Base-by-base conservation (phyloP, 2,113 vertebrate genomes). In the Ictalurus punctatus region DNA sequence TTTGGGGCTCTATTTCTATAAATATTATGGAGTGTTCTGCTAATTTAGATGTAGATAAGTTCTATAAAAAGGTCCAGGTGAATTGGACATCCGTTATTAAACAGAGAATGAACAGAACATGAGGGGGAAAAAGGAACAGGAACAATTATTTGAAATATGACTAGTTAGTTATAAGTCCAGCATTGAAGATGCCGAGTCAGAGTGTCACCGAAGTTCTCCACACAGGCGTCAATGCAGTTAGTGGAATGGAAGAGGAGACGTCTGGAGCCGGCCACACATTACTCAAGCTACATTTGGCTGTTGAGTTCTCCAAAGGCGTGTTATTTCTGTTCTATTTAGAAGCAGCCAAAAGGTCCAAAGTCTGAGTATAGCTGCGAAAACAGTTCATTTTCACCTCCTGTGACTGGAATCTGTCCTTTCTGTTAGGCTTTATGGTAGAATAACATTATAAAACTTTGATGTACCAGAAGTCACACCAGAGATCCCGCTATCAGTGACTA, bases 181-280 rank as follows among this genome's bases (percentile, higher is more conserved):
- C 23, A 19, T 21, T 63, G 44, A 40, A 86, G 63, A 83, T 34
- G 80, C 25, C 59, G 30, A 83, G 87, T 87, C 89, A 89, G 84
- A 86, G 69, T 85, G 86, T 59, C 73, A 90, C 54, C 65, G n/a
- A 61, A 69, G 71, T 25, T n/a, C 58, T 67, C 83, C 61, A 30
- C 56, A 19, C 79, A 86, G 86, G 84, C 86, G 61, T 90, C 89
- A 83, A 27, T 67, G 65, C n/a, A 74, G 86, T 65, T 74, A 85
- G 52, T 79, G 44, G 54, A 40, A 85, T 63, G 69, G 84, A 90
- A 85, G 76, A 85, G 85, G 76, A 89, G 79, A 48, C 13, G 73
- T 92, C 73, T 65, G 84, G 79, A 87, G 81, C 87, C 81, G 74
- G 89, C 87, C 74, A 71, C 76, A 87, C 82, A 90, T 91, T 86